Conservation (phyloP, 2,797 vertebrate species). For the Amblyraja radiata region DNA sequence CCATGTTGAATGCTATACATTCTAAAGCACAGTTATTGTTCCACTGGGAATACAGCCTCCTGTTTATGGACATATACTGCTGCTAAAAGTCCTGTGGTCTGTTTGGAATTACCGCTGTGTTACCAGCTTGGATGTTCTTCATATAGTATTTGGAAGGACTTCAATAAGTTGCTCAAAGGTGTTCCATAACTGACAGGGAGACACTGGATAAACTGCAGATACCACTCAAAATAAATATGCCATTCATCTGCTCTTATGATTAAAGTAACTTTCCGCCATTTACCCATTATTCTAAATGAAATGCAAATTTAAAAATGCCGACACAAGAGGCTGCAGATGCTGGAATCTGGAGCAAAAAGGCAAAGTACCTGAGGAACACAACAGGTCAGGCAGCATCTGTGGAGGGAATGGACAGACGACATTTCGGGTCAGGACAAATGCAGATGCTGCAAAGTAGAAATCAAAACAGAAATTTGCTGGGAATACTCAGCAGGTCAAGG, state of each 20-base stretch:
- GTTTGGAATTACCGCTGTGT: conserved; percentile 29
- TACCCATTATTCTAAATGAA: too few relatives aligned
- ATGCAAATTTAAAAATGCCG: too few relatives aligned
- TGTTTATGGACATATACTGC: neutral
- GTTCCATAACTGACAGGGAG: conserved; percentile 26
- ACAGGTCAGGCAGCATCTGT: too few relatives aligned
- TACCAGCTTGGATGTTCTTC: conserved; percentile 34
- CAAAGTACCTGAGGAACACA: too few relatives aligned
- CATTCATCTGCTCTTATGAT: neutral
- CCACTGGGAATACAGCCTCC: neutral
- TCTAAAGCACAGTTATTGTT: conserved; percentile 31
- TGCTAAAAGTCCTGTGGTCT: conserved; percentile 9
- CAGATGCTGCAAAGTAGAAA: too few relatives aligned
- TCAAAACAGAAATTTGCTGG: too few relatives aligned
- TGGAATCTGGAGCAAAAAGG: too few relatives aligned
- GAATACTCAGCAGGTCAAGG: too few relatives aligned
- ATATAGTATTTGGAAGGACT: conserved; percentile 32
- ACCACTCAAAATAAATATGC: neutral
- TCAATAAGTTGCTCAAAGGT: conserved; percentile 31
- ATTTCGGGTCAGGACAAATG: too few relatives aligned
- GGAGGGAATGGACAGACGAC: too few relatives aligned
- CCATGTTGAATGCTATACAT: conserved; percentile 7
- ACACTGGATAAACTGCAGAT: neutral
- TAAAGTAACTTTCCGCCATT: neutral
- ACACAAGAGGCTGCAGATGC: too few relatives aligned